Conservation (phyloP, 1,140 invertebrate species). For the Drosophila albomicans region DNA sequence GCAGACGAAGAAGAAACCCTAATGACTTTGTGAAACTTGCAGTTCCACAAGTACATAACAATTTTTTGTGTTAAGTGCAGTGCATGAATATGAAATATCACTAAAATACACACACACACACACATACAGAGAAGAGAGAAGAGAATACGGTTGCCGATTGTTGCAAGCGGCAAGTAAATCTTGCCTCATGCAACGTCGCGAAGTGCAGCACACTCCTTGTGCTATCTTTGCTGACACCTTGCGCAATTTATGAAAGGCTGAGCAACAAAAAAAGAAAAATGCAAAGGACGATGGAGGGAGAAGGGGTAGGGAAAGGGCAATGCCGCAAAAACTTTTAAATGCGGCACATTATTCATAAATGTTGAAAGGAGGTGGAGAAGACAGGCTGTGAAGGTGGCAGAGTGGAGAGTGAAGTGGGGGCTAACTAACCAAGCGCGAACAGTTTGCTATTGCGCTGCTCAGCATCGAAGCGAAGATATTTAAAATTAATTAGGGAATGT, state of each 20-base stretch:
- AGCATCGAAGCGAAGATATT: conserved; percentile 46
- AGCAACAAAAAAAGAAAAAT: conserved; percentile 33
- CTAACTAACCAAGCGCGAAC: conserved; percentile 8
- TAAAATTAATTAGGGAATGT: conserved; percentile 78
- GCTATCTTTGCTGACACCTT: conserved; percentile 79
- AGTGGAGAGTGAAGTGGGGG: background rate
- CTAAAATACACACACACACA: conserved; percentile 22
- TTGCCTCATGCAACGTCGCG: conserved; percentile 20
- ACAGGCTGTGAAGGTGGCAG: background rate
- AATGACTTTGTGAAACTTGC: conserved; percentile 72
- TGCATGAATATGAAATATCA: conserved; percentile 74
- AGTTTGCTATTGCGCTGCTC: conserved; percentile 40
- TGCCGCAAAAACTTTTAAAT: conserved; percentile 76
- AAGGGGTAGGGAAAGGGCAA: conserved; percentile 5
- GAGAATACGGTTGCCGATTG: conserved; percentile 23
- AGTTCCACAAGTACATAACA: conserved; percentile 65
- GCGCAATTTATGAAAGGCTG: conserved; percentile 71
- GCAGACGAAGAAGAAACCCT: conserved; percentile 44
- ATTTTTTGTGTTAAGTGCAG: conserved; percentile 59
- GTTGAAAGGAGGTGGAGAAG: conserved; percentile 15
- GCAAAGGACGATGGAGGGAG: no score
- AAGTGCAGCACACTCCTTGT: conserved; percentile 30
- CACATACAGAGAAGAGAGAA: background rate
- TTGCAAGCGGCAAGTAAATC: conserved; percentile 32
- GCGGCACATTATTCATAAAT: conserved; percentile 80